Evolutionary conservation across 2,888 invertebrate species (phyloP).

Genomic region (Ellobium chinense): DNA sequence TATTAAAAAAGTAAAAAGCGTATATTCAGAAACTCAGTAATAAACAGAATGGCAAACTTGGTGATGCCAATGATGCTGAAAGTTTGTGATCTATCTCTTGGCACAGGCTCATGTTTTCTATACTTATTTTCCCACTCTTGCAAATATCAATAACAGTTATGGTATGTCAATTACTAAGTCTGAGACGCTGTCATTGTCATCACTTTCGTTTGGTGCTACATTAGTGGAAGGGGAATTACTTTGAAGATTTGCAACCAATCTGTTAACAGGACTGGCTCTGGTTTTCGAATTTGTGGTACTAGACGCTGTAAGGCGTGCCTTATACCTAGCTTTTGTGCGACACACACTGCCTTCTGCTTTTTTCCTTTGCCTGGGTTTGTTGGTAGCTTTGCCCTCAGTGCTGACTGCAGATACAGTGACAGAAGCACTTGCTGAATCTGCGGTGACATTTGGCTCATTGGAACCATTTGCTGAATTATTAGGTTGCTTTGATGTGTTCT

Average conservation of each 20-base stretch:
- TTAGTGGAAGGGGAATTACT: neutral
- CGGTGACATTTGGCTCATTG: neutral
- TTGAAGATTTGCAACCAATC: neutral
- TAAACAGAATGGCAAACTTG: too few relatives aligned
- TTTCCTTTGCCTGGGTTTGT: neutral
- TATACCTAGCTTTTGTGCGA: conserved; percentile 49
- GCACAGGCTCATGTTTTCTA: too few relatives aligned
- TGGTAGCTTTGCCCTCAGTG: neutral
- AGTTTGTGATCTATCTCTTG: too few relatives aligned
- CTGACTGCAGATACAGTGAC: neutral
- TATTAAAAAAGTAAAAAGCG: too few relatives aligned
- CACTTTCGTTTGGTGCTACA: conserved; percentile 30
- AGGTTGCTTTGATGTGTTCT: too few relatives aligned
- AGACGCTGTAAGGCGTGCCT: conserved; percentile 26
- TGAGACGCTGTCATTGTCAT: conserved; percentile 42
- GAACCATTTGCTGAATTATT: too few relatives aligned
- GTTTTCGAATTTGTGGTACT: neutral
- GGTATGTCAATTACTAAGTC: conserved; percentile 43
- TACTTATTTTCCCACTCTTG: too few relatives aligned
- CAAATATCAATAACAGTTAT: neutral
- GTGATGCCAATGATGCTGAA: too few relatives aligned
- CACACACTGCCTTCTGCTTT: conserved; percentile 27
- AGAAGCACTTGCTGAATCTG: conserved; percentile 1
- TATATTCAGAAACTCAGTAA: too few relatives aligned
- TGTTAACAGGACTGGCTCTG: neutral